Percentiles rank a stretch among this genome's conserved stretches.
Evolutionary conservation across 1,140 invertebrate species (phyloP).

Genomic region (Cecropterus lyciades): DNA sequence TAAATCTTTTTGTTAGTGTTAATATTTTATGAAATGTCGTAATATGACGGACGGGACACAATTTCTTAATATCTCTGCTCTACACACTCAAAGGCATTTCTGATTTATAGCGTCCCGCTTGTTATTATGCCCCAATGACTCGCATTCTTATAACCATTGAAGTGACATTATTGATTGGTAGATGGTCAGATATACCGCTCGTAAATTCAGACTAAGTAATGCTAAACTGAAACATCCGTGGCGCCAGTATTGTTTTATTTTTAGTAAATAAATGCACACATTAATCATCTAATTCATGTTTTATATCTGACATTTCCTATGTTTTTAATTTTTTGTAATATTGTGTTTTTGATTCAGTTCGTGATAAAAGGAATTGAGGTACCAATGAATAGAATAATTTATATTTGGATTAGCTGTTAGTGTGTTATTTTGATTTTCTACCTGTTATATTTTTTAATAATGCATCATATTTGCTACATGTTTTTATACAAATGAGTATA

Average conservation of each 20-base stretch:
- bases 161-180: conserved; percentile 46
- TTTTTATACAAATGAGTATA: too few species aligned
- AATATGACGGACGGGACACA: conserved; percentile 22
- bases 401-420: too few species aligned
- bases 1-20: not conserved
- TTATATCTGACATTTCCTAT: too few species aligned
- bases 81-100: conserved; percentile 43
- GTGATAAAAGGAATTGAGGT: too few species aligned
- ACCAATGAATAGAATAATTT: too few species aligned
- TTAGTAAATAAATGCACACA: not conserved
- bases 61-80: conserved; percentile 38
- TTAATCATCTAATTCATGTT: too few species aligned
- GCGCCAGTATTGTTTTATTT: conserved; percentile 15
- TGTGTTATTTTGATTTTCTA: too few species aligned
- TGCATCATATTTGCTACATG: too few species aligned
- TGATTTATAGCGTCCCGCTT: conserved; percentile 52
- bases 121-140: conserved; percentile 53
- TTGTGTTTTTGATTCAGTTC: too few species aligned
- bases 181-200: conserved; percentile 30
- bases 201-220: conserved; percentile 29
- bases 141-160: conserved; percentile 38
- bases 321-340: too few species aligned
- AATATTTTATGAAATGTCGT: conserved; percentile 23
- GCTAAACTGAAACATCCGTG: conserved; percentile 17
- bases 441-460: too few species aligned